phyloP scores from a whole-genome alignment of 1,140 invertebrate genomes.

The Vanessa atalanta region DNA sequence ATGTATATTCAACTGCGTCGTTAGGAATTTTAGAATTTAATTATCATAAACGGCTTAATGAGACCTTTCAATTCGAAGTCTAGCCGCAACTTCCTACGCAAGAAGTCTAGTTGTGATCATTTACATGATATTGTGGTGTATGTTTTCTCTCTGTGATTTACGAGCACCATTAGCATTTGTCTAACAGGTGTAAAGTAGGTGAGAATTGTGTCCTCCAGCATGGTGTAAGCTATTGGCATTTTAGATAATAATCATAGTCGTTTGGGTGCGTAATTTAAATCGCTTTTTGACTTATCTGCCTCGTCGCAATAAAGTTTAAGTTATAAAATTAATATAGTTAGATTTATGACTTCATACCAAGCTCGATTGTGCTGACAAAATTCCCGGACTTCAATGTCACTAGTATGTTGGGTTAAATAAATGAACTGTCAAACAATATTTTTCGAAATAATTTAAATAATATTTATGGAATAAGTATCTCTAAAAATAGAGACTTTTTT shows the following conservation, averaged over 20 bases:
- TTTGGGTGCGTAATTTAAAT: constrained; percentile 51
- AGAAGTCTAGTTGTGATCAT: background rate
- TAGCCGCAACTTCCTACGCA: constrained; percentile 13
- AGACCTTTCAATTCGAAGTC: background rate
- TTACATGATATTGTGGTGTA: constrained; percentile 2
- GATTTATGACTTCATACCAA: background rate
- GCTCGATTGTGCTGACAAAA: background rate
- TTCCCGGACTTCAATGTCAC: background rate
- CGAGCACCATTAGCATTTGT: constrained; percentile 47
- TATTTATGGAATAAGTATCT: too few species aligned
- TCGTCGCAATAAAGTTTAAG: background rate
- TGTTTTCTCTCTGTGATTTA: constrained; percentile 41
- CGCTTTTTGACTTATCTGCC: constrained; percentile 36
- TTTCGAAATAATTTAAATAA: too few species aligned
- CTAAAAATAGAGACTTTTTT: too few species aligned
- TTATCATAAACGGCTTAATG: background rate
- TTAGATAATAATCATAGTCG: constrained; percentile 62
- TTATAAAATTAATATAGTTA: background rate
- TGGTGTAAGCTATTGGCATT: constrained; percentile 58
- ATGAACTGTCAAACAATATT: too few species aligned
- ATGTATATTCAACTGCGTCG: constrained; percentile 11
- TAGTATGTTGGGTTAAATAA: background rate
- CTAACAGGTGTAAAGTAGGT: constrained; percentile 58
- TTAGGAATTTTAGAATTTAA: constrained; percentile 4
- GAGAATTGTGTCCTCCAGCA: constrained; percentile 62